phyloP scores from a whole-genome alignment of 2,113 vertebrate species.

The Mus pahari region DNA sequence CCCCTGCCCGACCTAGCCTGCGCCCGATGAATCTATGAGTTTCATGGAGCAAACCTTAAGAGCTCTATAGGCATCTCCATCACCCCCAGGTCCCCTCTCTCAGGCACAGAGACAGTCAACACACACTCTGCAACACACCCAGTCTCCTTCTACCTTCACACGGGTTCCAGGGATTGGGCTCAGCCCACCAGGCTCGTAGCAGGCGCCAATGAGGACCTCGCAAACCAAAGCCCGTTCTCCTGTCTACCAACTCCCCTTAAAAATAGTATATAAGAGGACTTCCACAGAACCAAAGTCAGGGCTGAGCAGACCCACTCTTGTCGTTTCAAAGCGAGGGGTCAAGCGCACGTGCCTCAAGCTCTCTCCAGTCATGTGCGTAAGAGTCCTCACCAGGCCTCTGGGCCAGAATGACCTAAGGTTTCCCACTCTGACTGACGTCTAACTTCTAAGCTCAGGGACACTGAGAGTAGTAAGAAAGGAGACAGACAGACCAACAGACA shows the following conservation, averaged over 20 bases:
- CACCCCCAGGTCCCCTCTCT: background rate
- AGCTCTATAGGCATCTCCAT: background rate
- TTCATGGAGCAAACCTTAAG: background rate
- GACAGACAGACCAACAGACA: background rate
- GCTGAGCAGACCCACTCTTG: background rate
- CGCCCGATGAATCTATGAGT: background rate
- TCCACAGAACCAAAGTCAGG: background rate
- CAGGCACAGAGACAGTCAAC: background rate
- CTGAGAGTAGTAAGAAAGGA: background rate
- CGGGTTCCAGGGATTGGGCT: too few relatives aligned
- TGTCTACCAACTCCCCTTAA: background rate
- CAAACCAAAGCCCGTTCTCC: background rate
- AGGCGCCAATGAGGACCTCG: background rate
- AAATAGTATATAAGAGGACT: background rate
- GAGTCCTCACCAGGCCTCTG: background rate
- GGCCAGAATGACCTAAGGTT: background rate
- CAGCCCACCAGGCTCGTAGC: background rate
- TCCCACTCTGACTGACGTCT: background rate
- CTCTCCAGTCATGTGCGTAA: background rate
- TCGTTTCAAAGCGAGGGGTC: background rate
- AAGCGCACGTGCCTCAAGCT: background rate
- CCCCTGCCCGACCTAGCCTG: background rate
- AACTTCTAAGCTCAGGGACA: background rate
- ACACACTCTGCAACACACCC: too few relatives aligned
- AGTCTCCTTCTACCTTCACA: background rate